These are phyloP conservation scores for Protobothrops mucrosquamatus DNA, from an alignment of 2,113 vertebrate species.

Conservation along the genomic window DNA sequence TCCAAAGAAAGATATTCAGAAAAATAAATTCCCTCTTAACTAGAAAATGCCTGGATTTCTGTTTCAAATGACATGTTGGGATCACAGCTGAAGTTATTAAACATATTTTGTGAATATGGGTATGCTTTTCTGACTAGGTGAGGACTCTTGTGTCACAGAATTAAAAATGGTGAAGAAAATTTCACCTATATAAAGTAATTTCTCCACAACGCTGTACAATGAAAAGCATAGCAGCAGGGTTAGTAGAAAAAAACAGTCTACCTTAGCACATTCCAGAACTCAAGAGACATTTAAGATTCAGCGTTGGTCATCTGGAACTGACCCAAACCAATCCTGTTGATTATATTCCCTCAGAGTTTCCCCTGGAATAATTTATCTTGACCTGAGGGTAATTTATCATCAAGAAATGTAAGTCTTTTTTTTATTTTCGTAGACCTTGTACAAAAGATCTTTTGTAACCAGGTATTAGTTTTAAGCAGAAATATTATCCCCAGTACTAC, in stretches of 20 bases:
- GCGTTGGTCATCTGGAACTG: not conserved
- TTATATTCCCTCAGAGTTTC: not conserved
- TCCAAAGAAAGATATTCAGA: not conserved
- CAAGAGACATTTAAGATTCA: not conserved
- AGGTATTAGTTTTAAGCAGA: not conserved
- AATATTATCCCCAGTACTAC: not conserved
- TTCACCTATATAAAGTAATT: not conserved
- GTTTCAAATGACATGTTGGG: not conserved
- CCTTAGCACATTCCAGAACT: not conserved
- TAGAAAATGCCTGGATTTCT: not conserved
- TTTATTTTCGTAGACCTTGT: not conserved
- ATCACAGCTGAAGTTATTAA: not conserved
- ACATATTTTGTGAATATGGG: not conserved
- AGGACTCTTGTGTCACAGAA: not conserved
- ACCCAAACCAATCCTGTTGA: not conserved
- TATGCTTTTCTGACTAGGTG: not conserved
- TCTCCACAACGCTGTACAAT: not conserved
- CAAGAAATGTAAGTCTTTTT: not conserved
- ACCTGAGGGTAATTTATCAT: not conserved
- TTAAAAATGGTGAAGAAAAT: not conserved
- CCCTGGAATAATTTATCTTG: not conserved
- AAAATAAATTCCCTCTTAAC: not conserved
- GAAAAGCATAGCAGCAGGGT: not conserved
- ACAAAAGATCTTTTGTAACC: not conserved
- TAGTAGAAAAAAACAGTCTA: not conserved